Conservation (phyloP, 2,113 vertebrate species). For the Oceanodroma tethys region DNA sequence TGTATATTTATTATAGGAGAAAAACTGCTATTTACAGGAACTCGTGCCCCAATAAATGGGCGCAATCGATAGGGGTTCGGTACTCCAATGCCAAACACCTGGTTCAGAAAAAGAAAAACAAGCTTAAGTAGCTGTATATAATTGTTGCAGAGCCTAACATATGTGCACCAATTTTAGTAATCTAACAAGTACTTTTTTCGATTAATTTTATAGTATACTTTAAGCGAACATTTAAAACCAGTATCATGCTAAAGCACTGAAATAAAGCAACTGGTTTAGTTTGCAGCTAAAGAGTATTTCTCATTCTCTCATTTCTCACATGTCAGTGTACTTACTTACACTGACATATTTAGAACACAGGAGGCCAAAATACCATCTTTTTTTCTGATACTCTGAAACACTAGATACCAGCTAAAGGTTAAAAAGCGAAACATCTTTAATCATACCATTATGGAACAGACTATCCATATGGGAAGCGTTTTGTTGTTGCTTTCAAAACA, state of each 20-base stretch:
- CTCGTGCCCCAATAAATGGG: slow-evolving; percentile 95
- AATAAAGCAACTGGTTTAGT: neutral
- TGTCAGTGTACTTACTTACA: neutral
- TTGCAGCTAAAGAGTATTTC: neutral
- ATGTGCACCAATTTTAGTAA: neutral
- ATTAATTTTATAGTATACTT: neutral
- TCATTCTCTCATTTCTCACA: neutral
- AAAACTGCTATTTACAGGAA: slow-evolving; percentile 98
- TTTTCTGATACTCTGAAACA: neutral
- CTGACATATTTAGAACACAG: neutral
- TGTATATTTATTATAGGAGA: slow-evolving; percentile 98
- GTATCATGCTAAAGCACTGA: neutral
- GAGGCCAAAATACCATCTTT: neutral
- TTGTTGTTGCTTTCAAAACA: neutral
- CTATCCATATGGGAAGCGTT: neutral
- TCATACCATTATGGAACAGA: neutral
- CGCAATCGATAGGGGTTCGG: slow-evolving; percentile 96
- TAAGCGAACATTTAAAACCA: neutral
- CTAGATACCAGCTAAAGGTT: neutral
- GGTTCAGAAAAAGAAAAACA: slow-evolving; percentile 5
- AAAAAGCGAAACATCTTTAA: neutral
- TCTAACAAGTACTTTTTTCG: neutral
- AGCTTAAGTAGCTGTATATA: neutral
- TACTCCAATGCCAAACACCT: slow-evolving; percentile 98
- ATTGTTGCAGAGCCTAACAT: neutral